A percentile compares a stretch with the other conserved stretches of the same genome.
Conservation (phyloP, 2,888 invertebrate genomes). For the Eilema depressum region DNA sequence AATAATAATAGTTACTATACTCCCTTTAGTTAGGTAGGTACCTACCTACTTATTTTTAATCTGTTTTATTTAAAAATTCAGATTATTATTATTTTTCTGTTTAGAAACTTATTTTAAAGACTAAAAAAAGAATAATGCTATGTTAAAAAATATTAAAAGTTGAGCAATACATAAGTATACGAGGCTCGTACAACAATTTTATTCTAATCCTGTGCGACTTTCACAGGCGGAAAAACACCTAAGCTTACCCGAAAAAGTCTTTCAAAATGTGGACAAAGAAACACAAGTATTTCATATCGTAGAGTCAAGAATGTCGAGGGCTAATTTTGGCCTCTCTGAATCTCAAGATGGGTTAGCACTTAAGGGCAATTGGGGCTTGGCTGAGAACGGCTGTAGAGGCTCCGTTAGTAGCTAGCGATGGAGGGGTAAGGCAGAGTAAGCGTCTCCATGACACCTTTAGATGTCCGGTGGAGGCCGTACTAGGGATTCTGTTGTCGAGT, state of each 20-base stretch:
- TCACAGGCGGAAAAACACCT: not conserved
- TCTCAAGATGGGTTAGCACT: constrained; percentile 69
- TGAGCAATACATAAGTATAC: too few species aligned
- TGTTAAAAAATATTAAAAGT: too few species aligned
- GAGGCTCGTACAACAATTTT: not conserved
- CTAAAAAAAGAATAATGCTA: too few species aligned
- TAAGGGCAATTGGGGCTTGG: constrained; percentile 68
- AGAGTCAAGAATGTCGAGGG: constrained; percentile 63
- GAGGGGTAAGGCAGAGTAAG: constrained; percentile 55
- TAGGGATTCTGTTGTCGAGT: constrained; percentile 27
- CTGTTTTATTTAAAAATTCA: too few species aligned
- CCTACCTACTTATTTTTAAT: too few species aligned
- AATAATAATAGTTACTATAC: too few species aligned
- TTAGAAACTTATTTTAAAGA: too few species aligned
- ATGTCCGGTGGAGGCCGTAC: constrained; percentile 67
- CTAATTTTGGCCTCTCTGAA: constrained; percentile 71
- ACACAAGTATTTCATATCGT: constrained; percentile 47
- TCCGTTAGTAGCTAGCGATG: constrained; percentile 65
- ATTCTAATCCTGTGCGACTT: not conserved
- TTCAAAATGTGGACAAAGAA: constrained; percentile 38
- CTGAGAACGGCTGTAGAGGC: constrained; percentile 44
- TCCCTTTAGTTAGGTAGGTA: too few species aligned
- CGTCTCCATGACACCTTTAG: constrained; percentile 82
- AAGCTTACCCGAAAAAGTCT: constrained; percentile 26
- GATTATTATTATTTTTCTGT: too few species aligned